These are phyloP conservation scores for Fissipunctia ypsillon DNA, from an alignment of 2,888 invertebrate species.

Conservation along the genomic window DNA sequence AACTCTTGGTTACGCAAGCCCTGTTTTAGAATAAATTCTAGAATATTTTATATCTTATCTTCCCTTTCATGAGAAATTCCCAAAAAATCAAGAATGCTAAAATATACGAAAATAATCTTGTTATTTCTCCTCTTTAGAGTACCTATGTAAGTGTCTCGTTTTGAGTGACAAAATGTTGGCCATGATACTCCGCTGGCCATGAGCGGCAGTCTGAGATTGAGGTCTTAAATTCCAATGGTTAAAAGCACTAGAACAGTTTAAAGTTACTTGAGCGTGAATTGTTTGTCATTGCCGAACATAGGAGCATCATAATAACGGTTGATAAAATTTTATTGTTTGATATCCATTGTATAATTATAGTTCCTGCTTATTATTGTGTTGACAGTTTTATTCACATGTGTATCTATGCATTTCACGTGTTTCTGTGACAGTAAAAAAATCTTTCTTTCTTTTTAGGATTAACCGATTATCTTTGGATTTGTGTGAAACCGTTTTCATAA, in stretches of 20 bases:
- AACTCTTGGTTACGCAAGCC: background rate
- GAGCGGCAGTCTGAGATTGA: slow-evolving; percentile 35
- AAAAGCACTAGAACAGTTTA: slow-evolving; percentile 36
- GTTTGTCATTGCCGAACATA: slow-evolving; percentile 5
- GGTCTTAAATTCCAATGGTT: slow-evolving; percentile 59
- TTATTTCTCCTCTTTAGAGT: slow-evolving; percentile 17
- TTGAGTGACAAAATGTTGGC: slow-evolving; percentile 39
- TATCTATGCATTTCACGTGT: background rate
- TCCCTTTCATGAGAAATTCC: background rate
- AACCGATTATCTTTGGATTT: background rate
- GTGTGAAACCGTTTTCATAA: background rate
- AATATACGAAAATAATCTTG: slow-evolving; percentile 32
- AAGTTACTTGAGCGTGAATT: slow-evolving; percentile 22
- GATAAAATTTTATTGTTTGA: slow-evolving; percentile 6
- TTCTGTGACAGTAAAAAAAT: background rate
- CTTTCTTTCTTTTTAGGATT: background rate
- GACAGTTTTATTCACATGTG: no score
- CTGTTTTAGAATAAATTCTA: background rate
- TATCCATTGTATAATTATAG: background rate
- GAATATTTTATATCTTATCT: slow-evolving; percentile 9
- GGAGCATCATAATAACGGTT: background rate
- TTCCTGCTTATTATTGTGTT: background rate
- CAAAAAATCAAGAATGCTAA: slow-evolving; percentile 20
- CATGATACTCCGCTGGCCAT: slow-evolving; percentile 33
- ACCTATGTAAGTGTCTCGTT: slow-evolving; percentile 43